These are phyloP conservation scores for Hydra vulgaris DNA, from an alignment of 30 jellyfish, hydroid and myxozoan species.

Conservation along the genomic window DNA sequence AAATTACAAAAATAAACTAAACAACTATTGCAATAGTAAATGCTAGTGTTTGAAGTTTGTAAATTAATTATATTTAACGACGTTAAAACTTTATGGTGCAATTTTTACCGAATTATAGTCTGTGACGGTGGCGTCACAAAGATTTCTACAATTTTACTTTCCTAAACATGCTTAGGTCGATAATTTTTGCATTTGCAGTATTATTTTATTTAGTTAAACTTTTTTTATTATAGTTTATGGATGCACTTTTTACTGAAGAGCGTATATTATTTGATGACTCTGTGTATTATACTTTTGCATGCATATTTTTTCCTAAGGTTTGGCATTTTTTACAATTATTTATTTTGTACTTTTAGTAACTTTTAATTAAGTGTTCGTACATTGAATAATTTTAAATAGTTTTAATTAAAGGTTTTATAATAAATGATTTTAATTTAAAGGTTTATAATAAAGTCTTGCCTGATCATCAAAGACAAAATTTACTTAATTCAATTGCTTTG, in stretches of 20 bases:
- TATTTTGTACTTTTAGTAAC: background rate
- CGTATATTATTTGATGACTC: slow-evolving; percentile 51
- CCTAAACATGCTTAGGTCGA: no score
- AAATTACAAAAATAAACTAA: no score
- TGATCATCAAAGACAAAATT: slow-evolving; percentile 63
- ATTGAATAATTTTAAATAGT: no score
- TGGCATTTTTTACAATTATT: background rate
- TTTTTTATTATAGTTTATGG: slow-evolving; percentile 51
- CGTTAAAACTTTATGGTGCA: no score
- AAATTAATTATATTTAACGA: no score
- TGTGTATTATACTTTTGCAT: slow-evolving; percentile 46
- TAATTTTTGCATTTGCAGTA: background rate
- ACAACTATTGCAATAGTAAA: no score
- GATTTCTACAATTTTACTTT: background rate
- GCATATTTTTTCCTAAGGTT: slow-evolving; percentile 72
- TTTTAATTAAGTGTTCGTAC: no score
- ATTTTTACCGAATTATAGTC: no score
- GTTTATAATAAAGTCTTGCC: slow-evolving; percentile 48
- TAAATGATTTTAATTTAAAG: slow-evolving; percentile 14
- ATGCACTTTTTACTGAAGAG: slow-evolving; percentile 69
- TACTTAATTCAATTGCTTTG: slow-evolving; percentile 47
- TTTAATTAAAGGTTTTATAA: background rate
- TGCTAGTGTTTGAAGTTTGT: no score
- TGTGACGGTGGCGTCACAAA: no score
- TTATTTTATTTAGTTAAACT: background rate